Base-by-base conservation (phyloP, 2,113 vertebrate genomes). In the Misgurnus mizolepis region DNA sequence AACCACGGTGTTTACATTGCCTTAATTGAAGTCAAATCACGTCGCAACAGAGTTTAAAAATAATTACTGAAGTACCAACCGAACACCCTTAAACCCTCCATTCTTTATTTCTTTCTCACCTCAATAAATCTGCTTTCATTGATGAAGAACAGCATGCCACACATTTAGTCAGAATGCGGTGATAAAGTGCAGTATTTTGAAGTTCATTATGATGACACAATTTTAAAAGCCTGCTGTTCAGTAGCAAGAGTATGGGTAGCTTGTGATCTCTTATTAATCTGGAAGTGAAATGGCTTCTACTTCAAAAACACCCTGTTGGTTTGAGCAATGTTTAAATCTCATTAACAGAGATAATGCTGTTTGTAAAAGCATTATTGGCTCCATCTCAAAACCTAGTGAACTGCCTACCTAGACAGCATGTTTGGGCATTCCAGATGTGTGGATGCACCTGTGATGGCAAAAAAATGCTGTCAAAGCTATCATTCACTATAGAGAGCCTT, bases 41-140 rank as follows among this genome's bases (percentile, higher is more conserved):
- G 75, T 56, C 17, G 75, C 74, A 22, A 45, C 7, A 56, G 60
- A 67, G 53, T 62, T 81, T 80, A 68, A 83, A 79, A 81, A 83
- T 79, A 58, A 78, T 80, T 72, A 85, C n/a, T 7, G 49, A 22
- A 7, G 50, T 2, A 76, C 45, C 64, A 69, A 14, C 58, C 2
- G 12, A 45, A 74, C 41, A 72, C 41, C 70, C 45, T 49, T 47
- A 66, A 67, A 80, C 66, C 71, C 22, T 47, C 45, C 11, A 18
- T 78, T 77, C 53, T 47, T 45, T 11, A 47, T 4, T 34, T n/a
- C 49, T 56, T 60, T 60, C 39, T 73, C 60, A 73, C 71, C 40
- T 61, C 3, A 60, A 27, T 39, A 70, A 61, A 73, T 60, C 71
- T 74, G 64, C 39, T 73, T 80, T 49, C 62, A 75, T 55, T 80